These are phyloP conservation scores for Fissipunctia ypsillon DNA, from an alignment of 2,888 invertebrate species.

Conservation along the genomic window DNA sequence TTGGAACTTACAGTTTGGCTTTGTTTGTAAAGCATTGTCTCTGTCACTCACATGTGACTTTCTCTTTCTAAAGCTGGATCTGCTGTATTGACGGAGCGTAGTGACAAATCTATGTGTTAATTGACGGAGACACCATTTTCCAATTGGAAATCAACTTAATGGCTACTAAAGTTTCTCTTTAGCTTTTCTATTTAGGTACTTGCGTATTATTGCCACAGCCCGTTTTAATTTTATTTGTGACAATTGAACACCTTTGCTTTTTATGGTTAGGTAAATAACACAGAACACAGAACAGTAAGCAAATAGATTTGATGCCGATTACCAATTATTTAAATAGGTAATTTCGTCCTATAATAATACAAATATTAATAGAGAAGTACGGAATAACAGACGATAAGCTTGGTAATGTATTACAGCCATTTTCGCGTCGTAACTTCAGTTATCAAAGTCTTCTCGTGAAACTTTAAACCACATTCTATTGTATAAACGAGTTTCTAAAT, in stretches of 20 bases:
- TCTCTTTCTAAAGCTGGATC: conserved; percentile 11
- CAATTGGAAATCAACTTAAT: conserved; percentile 43
- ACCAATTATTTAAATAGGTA: not conserved
- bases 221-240: conserved; percentile 10
- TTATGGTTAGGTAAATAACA: not conserved
- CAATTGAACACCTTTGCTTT: not conserved
- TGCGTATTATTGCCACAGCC: conserved; percentile 2
- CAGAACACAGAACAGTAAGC: not conserved
- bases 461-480: conserved; percentile 22
- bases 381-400: not conserved
- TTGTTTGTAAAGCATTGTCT: conserved; percentile 4
- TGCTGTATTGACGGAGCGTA: not conserved
- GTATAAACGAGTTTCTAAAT: conserved; percentile 18
- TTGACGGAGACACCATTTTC: conserved; percentile 40
- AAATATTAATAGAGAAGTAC: not conserved
- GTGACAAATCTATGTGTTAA: conserved; percentile 44
- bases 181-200: conserved; percentile 40
- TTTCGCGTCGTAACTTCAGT: conserved; percentile 10
- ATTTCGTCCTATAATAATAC: not conserved
- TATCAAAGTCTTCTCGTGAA: conserved; percentile 14
- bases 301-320: not conserved
- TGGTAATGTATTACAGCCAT: conserved; percentile 7
- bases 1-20: not conserved
- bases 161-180: conserved; percentile 33
- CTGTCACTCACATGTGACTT: not conserved